These are phyloP conservation scores for Labia minor DNA, from an alignment of 2,888 invertebrate species.

Conservation along the genomic window DNA sequence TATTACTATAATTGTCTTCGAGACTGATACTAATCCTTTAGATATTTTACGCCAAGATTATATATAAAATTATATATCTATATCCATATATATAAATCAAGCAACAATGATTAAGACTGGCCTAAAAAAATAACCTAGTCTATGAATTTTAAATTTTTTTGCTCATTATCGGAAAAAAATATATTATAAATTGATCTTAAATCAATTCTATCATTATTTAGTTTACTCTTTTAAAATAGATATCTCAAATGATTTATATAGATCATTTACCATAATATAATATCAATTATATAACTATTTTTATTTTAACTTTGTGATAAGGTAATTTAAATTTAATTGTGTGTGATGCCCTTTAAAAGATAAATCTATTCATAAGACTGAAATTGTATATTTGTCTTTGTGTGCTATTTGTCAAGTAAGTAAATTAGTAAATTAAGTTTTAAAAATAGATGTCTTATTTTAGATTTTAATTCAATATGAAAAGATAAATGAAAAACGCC, in stretches of 20 bases:
- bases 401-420: neutral
- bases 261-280: no score
- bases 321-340: neutral
- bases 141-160: neutral
- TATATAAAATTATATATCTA: neutral
- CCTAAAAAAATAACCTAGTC: neutral
- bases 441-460: neutral
- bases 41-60: neutral
- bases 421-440: neutral
- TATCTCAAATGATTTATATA: no score
- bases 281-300: neutral
- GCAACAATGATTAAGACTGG: neutral
- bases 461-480: neutral
- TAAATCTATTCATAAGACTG: conserved; percentile 3
- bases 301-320: conserved; percentile 4
- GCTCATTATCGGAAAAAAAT: neutral
- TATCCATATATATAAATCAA: neutral
- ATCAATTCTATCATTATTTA: no score
- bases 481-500: neutral
- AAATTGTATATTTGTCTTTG: conserved; percentile 8
- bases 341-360: neutral
- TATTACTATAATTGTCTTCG: neutral
- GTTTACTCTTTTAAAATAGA: no score
- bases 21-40: neutral
- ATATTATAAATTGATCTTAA: no score